Conservation (phyloP, 2,797 vertebrate genomes). For the Clarias platycephalus region DNA sequence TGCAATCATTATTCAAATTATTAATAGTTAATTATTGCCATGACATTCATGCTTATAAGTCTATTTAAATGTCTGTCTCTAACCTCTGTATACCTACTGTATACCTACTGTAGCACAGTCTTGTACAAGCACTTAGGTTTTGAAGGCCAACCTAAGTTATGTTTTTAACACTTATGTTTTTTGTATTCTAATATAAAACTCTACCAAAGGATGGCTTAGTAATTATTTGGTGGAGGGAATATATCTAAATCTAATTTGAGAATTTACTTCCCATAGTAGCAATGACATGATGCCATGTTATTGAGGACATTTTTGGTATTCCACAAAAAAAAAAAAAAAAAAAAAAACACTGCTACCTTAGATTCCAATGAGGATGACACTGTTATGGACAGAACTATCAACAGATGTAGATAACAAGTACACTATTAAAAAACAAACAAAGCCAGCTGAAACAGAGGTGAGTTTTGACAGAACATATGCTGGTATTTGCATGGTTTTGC, state of each 20-base stretch:
- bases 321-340: background rate
- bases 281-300: background rate
- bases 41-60: too few species aligned
- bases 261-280: background rate
- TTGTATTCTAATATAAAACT: background rate
- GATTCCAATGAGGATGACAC: background rate
- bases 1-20: too few species aligned
- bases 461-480: background rate
- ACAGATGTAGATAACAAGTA: background rate
- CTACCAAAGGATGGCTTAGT: background rate
- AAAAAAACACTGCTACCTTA: background rate
- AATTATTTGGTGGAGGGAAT: background rate
- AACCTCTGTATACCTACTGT: background rate
- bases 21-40: too few species aligned
- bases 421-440: background rate
- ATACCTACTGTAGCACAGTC: background rate
- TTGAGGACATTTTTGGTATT: background rate
- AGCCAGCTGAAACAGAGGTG: background rate
- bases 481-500: background rate
- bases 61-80: too few species aligned
- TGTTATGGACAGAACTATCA: background rate
- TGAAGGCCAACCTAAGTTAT: background rate
- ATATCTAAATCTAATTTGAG: too few species aligned
- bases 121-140: background rate
- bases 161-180: too few species aligned